These are phyloP conservation scores for Gymnobelideus leadbeateri DNA, from an alignment of 2,113 vertebrate species.

Conservation along the genomic window DNA sequence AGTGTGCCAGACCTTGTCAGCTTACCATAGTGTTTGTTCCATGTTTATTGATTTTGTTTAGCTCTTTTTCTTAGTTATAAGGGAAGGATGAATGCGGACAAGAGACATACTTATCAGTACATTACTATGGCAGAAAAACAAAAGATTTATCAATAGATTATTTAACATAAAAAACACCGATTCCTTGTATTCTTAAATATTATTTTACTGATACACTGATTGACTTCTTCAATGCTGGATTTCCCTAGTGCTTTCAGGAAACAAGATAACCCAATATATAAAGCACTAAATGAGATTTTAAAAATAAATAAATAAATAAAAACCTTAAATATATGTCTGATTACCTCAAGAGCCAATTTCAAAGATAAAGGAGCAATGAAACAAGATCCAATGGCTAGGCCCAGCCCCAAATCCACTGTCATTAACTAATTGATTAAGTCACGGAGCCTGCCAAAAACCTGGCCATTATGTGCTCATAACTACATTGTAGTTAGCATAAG, in stretches of 20 bases:
- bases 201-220: background rate
- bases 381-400: conserved; percentile 75
- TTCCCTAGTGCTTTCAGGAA: conserved; percentile 37
- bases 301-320: too few relatives aligned
- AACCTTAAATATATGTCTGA: background rate
- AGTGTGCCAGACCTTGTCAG: too few relatives aligned
- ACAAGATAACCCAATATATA: conserved; percentile 33
- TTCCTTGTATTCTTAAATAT: background rate
- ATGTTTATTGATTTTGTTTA: too few relatives aligned
- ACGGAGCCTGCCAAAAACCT: conserved; percentile 73
- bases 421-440: conserved; percentile 79
- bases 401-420: conserved; percentile 70
- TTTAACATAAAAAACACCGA: background rate
- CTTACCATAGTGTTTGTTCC: too few relatives aligned
- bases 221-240: background rate
- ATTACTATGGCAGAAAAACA: background rate
- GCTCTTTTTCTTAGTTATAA: background rate
- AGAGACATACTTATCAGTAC: background rate
- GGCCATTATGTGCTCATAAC: conserved; percentile 76
- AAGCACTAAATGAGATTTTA: background rate
- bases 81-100: background rate
- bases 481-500: conserved; percentile 83
- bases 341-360: conserved; percentile 29
- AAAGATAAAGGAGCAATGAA: conserved; percentile 70
- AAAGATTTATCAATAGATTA: background rate